phyloP scores from a whole-genome alignment of 1,140 invertebrate species.

The Dryas iulia region DNA sequence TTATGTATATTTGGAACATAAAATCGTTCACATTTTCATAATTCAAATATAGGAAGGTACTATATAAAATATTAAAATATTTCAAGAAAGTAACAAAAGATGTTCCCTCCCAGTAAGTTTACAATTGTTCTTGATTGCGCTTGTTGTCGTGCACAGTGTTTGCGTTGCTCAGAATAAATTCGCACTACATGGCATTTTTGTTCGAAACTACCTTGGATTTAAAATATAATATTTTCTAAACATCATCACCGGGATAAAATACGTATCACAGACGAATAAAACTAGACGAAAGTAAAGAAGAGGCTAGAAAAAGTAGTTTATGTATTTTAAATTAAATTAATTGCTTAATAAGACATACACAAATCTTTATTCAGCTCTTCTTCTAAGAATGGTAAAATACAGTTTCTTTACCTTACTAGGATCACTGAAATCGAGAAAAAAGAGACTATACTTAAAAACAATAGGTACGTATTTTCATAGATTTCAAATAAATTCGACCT shows the following conservation, averaged over 20 bases:
- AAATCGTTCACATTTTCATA: not conserved
- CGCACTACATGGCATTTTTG: not conserved
- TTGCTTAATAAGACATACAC: too few relatives aligned
- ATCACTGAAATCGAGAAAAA: too few relatives aligned
- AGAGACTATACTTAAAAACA: too few relatives aligned
- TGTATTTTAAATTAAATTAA: too few relatives aligned
- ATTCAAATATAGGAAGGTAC: not conserved
- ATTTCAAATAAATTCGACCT: not conserved
- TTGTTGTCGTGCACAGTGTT: not conserved
- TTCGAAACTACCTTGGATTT: not conserved
- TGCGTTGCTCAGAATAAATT: not conserved
- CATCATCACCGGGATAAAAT: not conserved
- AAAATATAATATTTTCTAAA: not conserved
- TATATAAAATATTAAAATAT: not conserved
- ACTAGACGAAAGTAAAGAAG: not conserved
- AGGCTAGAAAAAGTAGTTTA: too few relatives aligned
- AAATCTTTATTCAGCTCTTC: too few relatives aligned
- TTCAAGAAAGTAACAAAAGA: not conserved
- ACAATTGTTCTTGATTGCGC: constrained; percentile 1
- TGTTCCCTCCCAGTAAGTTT: not conserved
- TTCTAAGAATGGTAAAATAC: too few relatives aligned
- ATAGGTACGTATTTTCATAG: not conserved
- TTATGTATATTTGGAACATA: not conserved
- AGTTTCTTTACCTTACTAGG: too few relatives aligned
- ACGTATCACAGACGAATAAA: not conserved